Percentiles rank a stretch among this genome's conserved stretches.
phyloP scores from a whole-genome alignment of 2,113 vertebrate genomes.

The Oncorhynchus keta region DNA sequence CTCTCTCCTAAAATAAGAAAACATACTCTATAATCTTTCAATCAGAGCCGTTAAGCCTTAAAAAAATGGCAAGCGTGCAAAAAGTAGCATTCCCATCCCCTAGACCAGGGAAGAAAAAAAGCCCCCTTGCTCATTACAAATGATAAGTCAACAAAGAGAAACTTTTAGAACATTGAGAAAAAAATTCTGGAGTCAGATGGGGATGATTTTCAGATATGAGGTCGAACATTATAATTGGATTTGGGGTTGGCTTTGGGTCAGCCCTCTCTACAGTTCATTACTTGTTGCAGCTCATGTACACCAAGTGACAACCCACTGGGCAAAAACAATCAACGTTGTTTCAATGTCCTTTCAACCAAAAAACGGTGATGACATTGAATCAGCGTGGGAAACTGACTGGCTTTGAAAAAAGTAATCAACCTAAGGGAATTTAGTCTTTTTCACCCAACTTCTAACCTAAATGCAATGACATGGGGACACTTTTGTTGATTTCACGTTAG shows the following conservation, averaged over 20 bases:
- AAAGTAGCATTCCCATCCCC: constrained; percentile 15
- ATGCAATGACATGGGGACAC: no score
- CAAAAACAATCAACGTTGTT: no score
- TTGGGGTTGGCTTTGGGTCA: constrained; percentile 15
- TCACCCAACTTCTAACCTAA: no score
- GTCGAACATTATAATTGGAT: constrained; percentile 19
- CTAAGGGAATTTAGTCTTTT: no score
- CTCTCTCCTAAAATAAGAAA: background rate
- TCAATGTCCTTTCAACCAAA: no score
- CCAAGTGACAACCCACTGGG: background rate
- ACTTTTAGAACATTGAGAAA: background rate
- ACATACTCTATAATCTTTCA: constrained; percentile 41
- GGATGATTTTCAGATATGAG: constrained; percentile 35
- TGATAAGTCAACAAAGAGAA: constrained; percentile 27
- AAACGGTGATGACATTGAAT: no score
- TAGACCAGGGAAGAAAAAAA: constrained; percentile 7
- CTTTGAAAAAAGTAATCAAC: no score
- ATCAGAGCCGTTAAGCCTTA: constrained; percentile 16
- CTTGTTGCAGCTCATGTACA: constrained; percentile 21
- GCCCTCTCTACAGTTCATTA: constrained; percentile 20
- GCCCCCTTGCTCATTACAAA: constrained; percentile 4
- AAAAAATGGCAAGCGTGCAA: constrained; percentile 12
- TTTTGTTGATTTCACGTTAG: no score
- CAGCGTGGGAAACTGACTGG: no score
- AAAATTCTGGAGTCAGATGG: background rate